phyloP scores from a whole-genome alignment of 2,888 invertebrate species.

The Temnothorax ravouxi region DNA sequence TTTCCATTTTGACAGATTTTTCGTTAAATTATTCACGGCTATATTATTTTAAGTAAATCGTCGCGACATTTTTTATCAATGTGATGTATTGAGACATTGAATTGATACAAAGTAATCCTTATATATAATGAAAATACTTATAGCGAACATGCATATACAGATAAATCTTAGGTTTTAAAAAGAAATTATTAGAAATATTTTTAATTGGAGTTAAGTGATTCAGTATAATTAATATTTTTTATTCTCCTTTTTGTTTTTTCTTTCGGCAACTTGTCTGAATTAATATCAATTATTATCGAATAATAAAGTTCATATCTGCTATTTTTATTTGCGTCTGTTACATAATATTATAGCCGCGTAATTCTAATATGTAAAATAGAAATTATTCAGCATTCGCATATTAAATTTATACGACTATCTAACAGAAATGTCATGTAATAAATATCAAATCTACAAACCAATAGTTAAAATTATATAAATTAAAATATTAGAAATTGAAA shows the following conservation, averaged over 20 bases:
- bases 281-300: not conserved
- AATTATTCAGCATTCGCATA: not conserved
- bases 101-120: not conserved
- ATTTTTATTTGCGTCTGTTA: not conserved
- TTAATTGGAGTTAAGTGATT: not conserved
- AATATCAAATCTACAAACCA: not conserved
- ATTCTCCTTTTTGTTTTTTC: too few species aligned
- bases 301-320: not conserved
- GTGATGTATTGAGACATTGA: not conserved
- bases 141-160: not conserved
- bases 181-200: not conserved
- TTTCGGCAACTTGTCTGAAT: not conserved
- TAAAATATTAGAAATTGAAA: not conserved
- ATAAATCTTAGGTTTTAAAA: not conserved
- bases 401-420: not conserved
- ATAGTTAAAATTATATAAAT: not conserved
- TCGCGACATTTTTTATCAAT: not conserved
- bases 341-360: not conserved
- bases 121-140: not conserved
- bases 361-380: slow-evolving; percentile 3
- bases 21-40: not conserved
- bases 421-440: not conserved
- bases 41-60: not conserved
- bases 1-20: slow-evolving; percentile 1
- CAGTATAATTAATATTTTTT: not conserved